Base-by-base conservation (phyloP, 1,140 invertebrate genomes). In the Goniozus legneri region DNA sequence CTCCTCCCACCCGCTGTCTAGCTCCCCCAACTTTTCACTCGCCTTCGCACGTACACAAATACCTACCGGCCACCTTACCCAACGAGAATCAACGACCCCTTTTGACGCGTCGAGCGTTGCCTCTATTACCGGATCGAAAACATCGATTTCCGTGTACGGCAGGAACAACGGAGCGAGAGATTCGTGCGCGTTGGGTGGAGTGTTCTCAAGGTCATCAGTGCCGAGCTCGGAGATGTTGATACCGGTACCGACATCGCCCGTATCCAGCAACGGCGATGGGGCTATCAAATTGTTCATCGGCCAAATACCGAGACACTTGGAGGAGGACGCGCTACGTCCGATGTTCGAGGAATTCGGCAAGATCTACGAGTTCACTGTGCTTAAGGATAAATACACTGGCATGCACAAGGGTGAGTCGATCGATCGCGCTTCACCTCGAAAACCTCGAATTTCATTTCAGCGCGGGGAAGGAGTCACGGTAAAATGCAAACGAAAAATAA, bases 341-440 rank as follows among this genome's bases (percentile, higher is more conserved):
- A 86, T 95, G 78, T 95, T 96, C 68, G 92, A 95, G 71, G 84
- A 91, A 67, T 95, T 91, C 65, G 92, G 92, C 31, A 91, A 90
- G 67, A 96, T 96, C 62, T 92, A 93, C 69, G 92, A 96, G 78
- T 86, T 96, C 54, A 92, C 90, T 33, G 88, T 95, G 13, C 83
- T 96, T 31, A 94, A 93, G 80, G 89, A 92, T 72, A 92, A 91
- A 69, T 89, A 91, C 77, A 95, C 91, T 22, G 92, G 92, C 18
- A 89, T 92, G 82, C 91, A 95, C 72, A 95, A 95, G 85, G 90
- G 90, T 92, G 75, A 71, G 79, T 27, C 24, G 24, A 27, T 27
- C 24, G 4, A 4, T 27, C 24, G 24, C 4, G 10, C 10, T 27
- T 27, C 24, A 27, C 24, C n/a, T n/a, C n/a, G n/a, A n/a, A n/a